Evolutionary conservation across 1,140 invertebrate genomes (phyloP).

Genomic region (Diorhabda carinulata): DNA sequence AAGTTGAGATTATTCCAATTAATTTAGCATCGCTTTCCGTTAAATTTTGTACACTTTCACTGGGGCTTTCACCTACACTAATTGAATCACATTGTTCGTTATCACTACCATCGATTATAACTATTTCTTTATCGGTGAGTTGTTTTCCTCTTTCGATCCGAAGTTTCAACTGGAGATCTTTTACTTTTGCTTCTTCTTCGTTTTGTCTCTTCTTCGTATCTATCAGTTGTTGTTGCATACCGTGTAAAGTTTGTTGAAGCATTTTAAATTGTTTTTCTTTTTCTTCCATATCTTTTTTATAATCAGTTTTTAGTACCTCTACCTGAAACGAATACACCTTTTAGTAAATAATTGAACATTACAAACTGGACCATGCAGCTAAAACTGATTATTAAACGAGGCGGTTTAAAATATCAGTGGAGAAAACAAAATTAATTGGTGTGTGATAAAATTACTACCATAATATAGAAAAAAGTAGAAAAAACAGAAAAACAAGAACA

Average conservation of each 20-base stretch:
- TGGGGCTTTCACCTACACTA: conserved; percentile 31
- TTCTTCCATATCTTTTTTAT: conserved; percentile 61
- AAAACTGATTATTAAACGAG: no score
- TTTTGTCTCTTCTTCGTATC: conserved; percentile 60
- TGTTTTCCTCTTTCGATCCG: conserved; percentile 41
- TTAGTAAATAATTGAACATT: no score
- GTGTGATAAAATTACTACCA: no score
- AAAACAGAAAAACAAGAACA: no score
- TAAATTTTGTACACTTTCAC: conserved; percentile 23
- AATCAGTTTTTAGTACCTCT: conserved; percentile 63
- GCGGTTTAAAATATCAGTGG: no score
- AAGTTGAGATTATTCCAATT: conserved; percentile 76
- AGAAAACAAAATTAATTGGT: no score
- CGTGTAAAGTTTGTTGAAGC: conserved; percentile 72
- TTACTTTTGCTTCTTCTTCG: conserved; percentile 59
- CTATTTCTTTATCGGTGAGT: conserved; percentile 37
- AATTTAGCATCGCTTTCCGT: conserved; percentile 57
- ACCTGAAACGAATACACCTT: conserved; percentile 44
- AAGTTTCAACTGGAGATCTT: conserved; percentile 56
- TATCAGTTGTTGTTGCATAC: conserved; percentile 72
- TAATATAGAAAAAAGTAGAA: no score
- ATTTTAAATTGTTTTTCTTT: conserved; percentile 71
- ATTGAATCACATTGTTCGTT: conserved; percentile 35
- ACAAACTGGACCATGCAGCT: no score
- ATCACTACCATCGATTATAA: conserved; percentile 43